Base-by-base conservation (phyloP, 1,140 invertebrate genomes). In the Drosophila melanica region DNA sequence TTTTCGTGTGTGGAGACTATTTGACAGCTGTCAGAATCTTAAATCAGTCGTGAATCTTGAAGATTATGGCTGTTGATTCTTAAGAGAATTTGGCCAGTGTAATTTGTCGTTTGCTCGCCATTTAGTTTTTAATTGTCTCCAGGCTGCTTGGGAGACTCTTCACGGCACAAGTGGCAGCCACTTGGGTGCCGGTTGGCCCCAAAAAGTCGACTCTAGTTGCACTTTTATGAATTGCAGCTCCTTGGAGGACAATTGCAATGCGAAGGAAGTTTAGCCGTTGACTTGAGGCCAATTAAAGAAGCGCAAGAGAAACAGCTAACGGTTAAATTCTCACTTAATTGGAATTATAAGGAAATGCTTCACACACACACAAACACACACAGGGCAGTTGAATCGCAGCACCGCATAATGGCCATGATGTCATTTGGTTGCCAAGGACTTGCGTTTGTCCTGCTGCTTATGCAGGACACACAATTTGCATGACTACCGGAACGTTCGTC, bases 321-420 rank as follows among this genome's bases (percentile, higher is more conserved):
- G 79, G 71, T 67, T 87, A 87, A 87, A 89, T 87, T 87, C 82
- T 75, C 79, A 82, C 77, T 87, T 87, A 87, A 87, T 87, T 87
- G 82, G 84, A 82, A 82, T 87, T 89, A 87, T 79, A 84, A 54
- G 35, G 75, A 57, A 68, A 47, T 68, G 42, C 60, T n/a, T 12
- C 57, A 51, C 37, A 35, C 33, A 58, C 41, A 35, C 33, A 14
- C 51, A 23, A 41, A 48, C 48, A 35, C 35, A 9, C 45, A 41
- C 44, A 33, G 7, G 20, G 48, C 37, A 51, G 10, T 41, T 37
- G 37, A 59, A 51, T 42, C 45, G 35, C 45, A 45, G 59, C 14
- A 62, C 39, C 30, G 50, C 20, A 42, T 57, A 62, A 67, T 72
- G 50, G 0, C 33, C 33, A 9, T 8, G 54, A 68, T 69, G 71